phyloP scores from a whole-genome alignment of 2,113 vertebrate genomes.

The Nannospalax galili region DNA sequence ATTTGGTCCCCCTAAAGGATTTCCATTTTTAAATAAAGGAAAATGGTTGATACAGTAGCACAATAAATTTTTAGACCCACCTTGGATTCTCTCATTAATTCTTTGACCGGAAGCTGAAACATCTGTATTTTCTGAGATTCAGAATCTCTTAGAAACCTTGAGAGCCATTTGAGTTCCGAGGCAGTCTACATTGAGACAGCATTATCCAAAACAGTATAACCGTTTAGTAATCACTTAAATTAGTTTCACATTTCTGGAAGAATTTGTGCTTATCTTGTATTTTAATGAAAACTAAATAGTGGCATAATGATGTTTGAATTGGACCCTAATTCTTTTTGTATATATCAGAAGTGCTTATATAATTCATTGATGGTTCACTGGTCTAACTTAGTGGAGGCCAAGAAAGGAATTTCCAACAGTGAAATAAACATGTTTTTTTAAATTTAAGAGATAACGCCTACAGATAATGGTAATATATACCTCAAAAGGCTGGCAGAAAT shows the following conservation, averaged over 20 bases:
- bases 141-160: neutral
- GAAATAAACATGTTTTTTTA: neutral
- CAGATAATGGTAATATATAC: neutral
- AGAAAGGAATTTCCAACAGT: neutral
- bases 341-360: neutral
- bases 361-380: neutral
- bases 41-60: neutral
- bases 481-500: neutral
- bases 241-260: neutral
- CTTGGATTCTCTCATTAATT: neutral
- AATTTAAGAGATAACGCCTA: no score
- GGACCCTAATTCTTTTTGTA: neutral
- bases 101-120: neutral
- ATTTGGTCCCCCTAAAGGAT: neutral
- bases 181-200: neutral
- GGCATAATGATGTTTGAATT: neutral
- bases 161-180: neutral
- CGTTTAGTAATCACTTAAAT: neutral
- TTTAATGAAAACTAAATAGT: slow-evolving; percentile 20
- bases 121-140: neutral
- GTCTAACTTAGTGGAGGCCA: neutral
- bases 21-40: neutral
- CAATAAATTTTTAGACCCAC: neutral
- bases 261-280: neutral
- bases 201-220: neutral